These are phyloP conservation scores for Noctua comes DNA, from an alignment of 2,888 invertebrate genomes.

Conservation along the genomic window DNA sequence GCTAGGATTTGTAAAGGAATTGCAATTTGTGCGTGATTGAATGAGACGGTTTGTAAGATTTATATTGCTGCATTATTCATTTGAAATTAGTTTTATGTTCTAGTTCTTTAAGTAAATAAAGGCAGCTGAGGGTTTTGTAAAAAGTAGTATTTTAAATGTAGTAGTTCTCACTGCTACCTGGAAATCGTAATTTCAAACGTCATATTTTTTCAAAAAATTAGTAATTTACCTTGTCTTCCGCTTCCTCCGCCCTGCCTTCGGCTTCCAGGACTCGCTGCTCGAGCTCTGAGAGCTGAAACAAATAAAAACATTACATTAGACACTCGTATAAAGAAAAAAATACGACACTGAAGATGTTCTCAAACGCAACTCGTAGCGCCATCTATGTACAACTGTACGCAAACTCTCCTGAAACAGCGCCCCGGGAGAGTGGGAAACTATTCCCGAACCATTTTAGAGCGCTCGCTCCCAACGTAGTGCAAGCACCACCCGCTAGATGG, in stretches of 20 bases:
- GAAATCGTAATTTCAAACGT: background rate
- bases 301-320: slow-evolving; percentile 64
- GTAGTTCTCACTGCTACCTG: too few relatives aligned
- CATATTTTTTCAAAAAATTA: background rate
- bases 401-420: slow-evolving; percentile 39
- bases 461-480: slow-evolving; percentile 64
- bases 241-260: slow-evolving; percentile 97
- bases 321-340: slow-evolving; percentile 20
- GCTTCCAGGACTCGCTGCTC: slow-evolving; percentile 98
- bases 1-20: slow-evolving; percentile 56
- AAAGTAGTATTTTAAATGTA: background rate
- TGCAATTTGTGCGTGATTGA: slow-evolving; percentile 57
- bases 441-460: slow-evolving; percentile 59
- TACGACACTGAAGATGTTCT: slow-evolving; percentile 8
- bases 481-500: slow-evolving; percentile 85
- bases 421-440: slow-evolving; percentile 45
- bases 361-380: slow-evolving; percentile 74
- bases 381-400: slow-evolving; percentile 70
- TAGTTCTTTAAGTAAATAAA: too few relatives aligned
- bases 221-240: slow-evolving; percentile 96
- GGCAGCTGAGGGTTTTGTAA: background rate
- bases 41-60: slow-evolving; percentile 24
- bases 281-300: slow-evolving; percentile 97
- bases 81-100: background rate
- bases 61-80: slow-evolving; percentile 1